phyloP scores from a whole-genome alignment of 2,797 vertebrate species.

The Trachurus trachurus region DNA sequence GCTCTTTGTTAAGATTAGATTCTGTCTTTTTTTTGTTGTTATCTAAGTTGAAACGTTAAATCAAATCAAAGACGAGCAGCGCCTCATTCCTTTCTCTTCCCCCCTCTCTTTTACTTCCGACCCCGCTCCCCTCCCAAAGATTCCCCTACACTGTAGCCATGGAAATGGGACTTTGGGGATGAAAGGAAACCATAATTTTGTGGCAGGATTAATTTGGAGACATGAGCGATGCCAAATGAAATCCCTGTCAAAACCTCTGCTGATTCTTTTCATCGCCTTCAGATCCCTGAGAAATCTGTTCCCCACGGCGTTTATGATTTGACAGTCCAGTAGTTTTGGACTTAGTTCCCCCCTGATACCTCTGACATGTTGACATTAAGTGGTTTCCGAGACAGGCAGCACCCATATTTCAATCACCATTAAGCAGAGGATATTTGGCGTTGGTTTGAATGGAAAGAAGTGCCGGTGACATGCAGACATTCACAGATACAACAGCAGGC shows the following conservation, averaged over 20 bases:
- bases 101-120: conserved; percentile 41
- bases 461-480: conserved; percentile 73
- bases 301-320: conserved; percentile 83
- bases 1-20: conserved; percentile 85
- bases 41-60: conserved; percentile 81
- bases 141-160: conserved; percentile 82
- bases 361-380: conserved; percentile 89
- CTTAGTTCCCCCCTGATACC: conserved; percentile 85
- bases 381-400: conserved; percentile 85
- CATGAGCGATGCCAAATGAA: conserved; percentile 85
- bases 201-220: conserved; percentile 88
- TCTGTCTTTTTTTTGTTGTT: conserved; percentile 63
- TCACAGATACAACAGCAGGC: conserved; percentile 69
- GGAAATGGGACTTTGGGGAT: conserved; percentile 86
- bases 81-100: conserved; percentile 36
- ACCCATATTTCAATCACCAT: conserved; percentile 88
- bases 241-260: conserved; percentile 86
- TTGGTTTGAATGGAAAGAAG: conserved; percentile 75
- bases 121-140: conserved; percentile 65
- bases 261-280: conserved; percentile 82
- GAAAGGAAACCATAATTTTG: conserved; percentile 87
- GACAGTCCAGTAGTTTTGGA: conserved; percentile 87
- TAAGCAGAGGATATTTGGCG: conserved; percentile 82
- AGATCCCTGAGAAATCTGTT: conserved; percentile 81
- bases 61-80: conserved; percentile 73